Percentiles rank a stretch among this genome's conserved stretches.
These are phyloP conservation scores for Amphiprion percula DNA, from an alignment of 2,113 vertebrate species.

Conservation along the genomic window DNA sequence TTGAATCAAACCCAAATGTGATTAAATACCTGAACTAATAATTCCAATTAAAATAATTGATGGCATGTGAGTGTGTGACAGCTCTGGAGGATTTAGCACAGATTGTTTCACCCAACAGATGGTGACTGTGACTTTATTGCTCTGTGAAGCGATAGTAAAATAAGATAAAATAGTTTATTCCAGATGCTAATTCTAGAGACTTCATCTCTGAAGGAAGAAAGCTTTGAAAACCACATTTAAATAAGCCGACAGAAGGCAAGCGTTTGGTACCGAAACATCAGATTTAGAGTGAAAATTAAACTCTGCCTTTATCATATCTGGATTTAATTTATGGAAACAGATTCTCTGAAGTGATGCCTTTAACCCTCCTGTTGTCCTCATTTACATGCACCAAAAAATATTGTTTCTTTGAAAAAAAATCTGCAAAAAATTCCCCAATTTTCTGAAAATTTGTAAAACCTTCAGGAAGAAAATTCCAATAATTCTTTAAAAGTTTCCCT, in stretches of 20 bases:
- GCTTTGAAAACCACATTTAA: background rate
- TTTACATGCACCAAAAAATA: too few relatives aligned
- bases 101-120: background rate
- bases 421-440: too few relatives aligned
- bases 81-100: constrained; percentile 1
- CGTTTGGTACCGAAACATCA: background rate
- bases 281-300: background rate
- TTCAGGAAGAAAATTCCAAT: too few relatives aligned
- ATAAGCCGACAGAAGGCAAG: background rate
- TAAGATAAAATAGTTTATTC: background rate
- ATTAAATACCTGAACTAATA: constrained; percentile 4
- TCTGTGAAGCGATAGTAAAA: constrained; percentile 6
- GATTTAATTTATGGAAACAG: background rate
- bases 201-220: background rate
- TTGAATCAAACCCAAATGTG: constrained; percentile 37
- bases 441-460: too few relatives aligned
- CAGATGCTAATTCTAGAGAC: background rate
- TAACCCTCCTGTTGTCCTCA: too few relatives aligned
- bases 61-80: constrained; percentile 6
- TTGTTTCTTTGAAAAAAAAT: too few relatives aligned
- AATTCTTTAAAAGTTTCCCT: too few relatives aligned
- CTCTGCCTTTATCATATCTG: background rate
- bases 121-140: background rate
- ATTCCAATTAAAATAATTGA: background rate
- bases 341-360: background rate